These are phyloP conservation scores for Prionailurus viverrinus DNA, from an alignment of 2,113 vertebrate genomes.

Conservation along the genomic window DNA sequence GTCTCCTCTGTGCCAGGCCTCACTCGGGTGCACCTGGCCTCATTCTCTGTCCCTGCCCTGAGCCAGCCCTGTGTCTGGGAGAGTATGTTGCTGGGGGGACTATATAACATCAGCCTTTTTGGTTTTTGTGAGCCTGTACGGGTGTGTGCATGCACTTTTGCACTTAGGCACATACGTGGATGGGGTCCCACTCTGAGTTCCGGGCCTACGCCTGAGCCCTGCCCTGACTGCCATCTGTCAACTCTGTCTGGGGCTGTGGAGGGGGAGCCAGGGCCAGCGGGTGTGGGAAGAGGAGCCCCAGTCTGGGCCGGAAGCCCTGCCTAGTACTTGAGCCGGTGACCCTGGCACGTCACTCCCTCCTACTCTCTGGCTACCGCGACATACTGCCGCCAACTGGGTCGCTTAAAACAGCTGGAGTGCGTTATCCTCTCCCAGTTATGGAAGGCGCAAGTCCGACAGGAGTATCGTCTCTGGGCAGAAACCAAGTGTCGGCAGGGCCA, in stretches of 20 bases:
- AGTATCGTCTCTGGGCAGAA: background rate
- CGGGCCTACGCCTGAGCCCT: background rate
- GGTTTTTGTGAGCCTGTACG: background rate
- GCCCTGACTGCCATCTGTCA: background rate
- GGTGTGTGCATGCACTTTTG: background rate
- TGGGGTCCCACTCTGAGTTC: background rate
- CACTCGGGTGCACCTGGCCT: background rate
- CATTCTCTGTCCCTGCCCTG: background rate
- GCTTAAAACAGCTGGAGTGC: background rate
- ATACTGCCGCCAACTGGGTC: rapidly evolving
- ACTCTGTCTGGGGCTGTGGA: background rate
- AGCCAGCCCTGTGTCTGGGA: background rate
- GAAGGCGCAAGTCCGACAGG: background rate
- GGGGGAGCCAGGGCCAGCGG: background rate
- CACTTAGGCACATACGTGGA: background rate
- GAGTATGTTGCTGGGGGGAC: too few species aligned
- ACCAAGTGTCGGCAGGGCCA: background rate
- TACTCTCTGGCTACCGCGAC: background rate
- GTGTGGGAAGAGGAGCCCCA: background rate
- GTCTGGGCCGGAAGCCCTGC: background rate
- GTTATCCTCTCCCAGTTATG: background rate
- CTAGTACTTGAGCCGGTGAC: background rate
- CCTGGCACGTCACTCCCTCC: background rate
- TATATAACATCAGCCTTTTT: background rate
- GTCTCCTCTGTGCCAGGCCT: background rate